Conservation (phyloP, 2,113 vertebrate species). For the Rostratula benghalensis region DNA sequence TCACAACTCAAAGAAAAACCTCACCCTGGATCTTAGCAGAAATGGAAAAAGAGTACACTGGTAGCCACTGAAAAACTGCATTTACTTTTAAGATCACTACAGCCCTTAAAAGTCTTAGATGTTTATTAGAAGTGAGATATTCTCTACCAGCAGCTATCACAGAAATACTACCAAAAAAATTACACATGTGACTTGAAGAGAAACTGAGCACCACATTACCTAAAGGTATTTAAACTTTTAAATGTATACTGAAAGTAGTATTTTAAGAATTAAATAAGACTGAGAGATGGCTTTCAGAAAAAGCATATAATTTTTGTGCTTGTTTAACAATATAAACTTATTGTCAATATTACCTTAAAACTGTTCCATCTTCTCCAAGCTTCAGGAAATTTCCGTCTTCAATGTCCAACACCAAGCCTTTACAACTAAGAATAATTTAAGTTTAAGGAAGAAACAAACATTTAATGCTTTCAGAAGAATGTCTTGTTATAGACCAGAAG, state of each 20-base stretch:
- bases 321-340: not conserved
- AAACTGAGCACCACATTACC: not conserved
- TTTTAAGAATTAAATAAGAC: not conserved
- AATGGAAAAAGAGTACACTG: not conserved
- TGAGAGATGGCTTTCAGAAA: not conserved
- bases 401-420: conserved; percentile 91
- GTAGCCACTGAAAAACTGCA: not conserved
- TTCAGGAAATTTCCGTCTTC: conserved; percentile 95
- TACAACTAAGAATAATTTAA: conserved; percentile 79
- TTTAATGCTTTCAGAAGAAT: not conserved
- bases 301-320: not conserved
- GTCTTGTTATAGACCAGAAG: not conserved
- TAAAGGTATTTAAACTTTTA: not conserved
- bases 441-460: not conserved
- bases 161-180: not conserved
- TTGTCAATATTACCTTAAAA: conserved; percentile 82
- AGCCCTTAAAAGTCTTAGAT: not conserved
- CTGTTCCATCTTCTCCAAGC: conserved; percentile 88
- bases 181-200: not conserved
- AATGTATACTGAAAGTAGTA: not conserved
- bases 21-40: not conserved
- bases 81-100: not conserved
- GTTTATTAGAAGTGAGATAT: not conserved
- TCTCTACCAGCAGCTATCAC: not conserved
- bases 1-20: not conserved